Evolutionary conservation across 1,140 invertebrate genomes (phyloP), one percentile per base, ranked within the genome.

Genomic region (Teleopsis dalmanni): DNA sequence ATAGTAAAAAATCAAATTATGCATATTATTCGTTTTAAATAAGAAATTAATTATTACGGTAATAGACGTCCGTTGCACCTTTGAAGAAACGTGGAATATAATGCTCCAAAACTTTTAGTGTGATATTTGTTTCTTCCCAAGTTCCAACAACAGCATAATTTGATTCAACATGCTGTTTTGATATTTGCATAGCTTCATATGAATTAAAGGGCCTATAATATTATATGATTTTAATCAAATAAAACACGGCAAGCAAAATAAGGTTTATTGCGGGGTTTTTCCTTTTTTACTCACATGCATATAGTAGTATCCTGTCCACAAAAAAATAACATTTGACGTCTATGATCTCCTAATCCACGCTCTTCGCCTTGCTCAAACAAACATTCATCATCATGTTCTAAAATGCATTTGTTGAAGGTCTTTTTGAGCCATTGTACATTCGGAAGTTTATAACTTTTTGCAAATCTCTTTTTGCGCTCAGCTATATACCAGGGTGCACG

Each of bases 71-170:
- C 22, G 76, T 73, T 11, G 88, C 87, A 35, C 87, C 87, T 18
- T 70, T 72, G 72, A 93, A 93, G 73, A 89, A 91, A 43, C 78
- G 72, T 0, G 89, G 89, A 42, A 92, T 78, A 62, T 91, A 91
- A 57, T 83, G 75, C 72, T 93, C 88, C 31, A 92, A 72, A 10
- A 91, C 89, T 2, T 82, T 78, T 3, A 93, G 73, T 1, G 88
- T 91, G 3, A 79, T 81, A 71, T 91, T 91, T 61, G 91, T 78
- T 55, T 93, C 88, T 65, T 92, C 88, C 10, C 91, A 76, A n/a
- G 91, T 85, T 2, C 89, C 89, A 6, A 93, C 88, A 0, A 92
- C 89, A 0, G 88, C 83, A 59, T 91, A 93, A 57, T 88, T 80
- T 58, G 82, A 76, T 60, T 91, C 88, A 8, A 91, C 87, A 36